Percentiles rank a stretch among this genome's conserved stretches.
phyloP scores from a whole-genome alignment of 2,797 vertebrate species.

The Galaxias olidus region DNA sequence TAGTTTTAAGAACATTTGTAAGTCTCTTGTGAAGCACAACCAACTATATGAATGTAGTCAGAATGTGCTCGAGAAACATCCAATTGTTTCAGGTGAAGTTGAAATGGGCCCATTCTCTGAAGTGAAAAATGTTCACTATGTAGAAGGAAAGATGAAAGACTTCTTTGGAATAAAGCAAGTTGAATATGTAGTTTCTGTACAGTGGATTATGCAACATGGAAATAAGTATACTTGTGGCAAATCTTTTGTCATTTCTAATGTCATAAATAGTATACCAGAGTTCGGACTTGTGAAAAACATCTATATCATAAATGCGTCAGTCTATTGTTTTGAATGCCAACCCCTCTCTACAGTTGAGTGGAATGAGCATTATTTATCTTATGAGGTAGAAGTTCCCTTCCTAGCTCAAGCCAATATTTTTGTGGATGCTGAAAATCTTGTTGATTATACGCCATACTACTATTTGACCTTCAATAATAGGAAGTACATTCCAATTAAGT shows the following conservation, averaged over 20 bases:
- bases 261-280: conserved; percentile 18
- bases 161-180: conserved; percentile 19
- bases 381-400: conserved; percentile 31
- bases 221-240: conserved; percentile 31
- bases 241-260: conserved; percentile 22
- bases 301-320: conserved; percentile 24
- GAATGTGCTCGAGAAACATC: conserved; percentile 24
- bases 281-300: conserved; percentile 40
- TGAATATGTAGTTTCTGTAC: conserved; percentile 26
- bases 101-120: conserved; percentile 23
- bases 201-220: conserved; percentile 38
- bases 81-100: conserved; percentile 27
- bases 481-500: conserved; percentile 30
- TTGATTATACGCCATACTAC: conserved; percentile 30
- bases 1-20: conserved; percentile 26
- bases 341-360: conserved; percentile 17
- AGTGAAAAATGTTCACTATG: conserved; percentile 19
- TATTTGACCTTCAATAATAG: conserved; percentile 18
- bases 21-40: conserved; percentile 20
- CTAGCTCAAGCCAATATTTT: conserved; percentile 33
- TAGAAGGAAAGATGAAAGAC: conserved; percentile 21
- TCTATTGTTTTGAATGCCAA: conserved; percentile 30
- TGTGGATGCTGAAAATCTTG: conserved; percentile 25
- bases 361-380: conserved; percentile 26
- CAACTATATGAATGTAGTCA: conserved; percentile 36